Conservation (phyloP, 1,140 invertebrate genomes). For the Lepidotrigona ventralis region DNA sequence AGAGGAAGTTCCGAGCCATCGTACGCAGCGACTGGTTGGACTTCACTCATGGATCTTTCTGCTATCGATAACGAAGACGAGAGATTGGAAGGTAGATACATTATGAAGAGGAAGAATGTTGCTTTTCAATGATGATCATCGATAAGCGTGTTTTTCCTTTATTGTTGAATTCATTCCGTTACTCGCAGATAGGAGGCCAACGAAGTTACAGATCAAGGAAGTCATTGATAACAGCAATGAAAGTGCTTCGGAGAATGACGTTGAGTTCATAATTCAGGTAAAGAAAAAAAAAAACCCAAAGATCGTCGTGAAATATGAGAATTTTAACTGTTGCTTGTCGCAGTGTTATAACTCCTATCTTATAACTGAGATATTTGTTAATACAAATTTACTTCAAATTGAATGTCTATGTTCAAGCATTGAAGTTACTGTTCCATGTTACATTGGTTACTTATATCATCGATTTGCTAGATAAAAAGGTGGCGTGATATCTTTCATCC, state of each 20-base stretch:
- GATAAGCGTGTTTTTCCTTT: not conserved
- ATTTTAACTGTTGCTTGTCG: not conserved
- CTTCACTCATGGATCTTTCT: slow-evolving; percentile 59
- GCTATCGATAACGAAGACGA: slow-evolving; percentile 55
- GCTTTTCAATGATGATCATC: too few species aligned
- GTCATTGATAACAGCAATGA: slow-evolving; percentile 75
- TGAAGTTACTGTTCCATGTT: not conserved
- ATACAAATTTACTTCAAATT: not conserved
- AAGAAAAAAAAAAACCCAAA: too few species aligned
- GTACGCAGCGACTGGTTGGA: slow-evolving; percentile 46
- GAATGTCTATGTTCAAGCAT: not conserved
- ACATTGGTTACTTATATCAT: not conserved
- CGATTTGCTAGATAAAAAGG: not conserved
- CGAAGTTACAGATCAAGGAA: slow-evolving; percentile 75
- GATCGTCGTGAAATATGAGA: not conserved
- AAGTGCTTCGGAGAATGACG: slow-evolving; percentile 71
- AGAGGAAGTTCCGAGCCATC: slow-evolving; percentile 30
- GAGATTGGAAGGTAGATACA: slow-evolving; percentile 43
- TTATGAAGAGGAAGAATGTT: not conserved
- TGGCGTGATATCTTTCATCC: not conserved
- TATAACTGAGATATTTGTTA: not conserved
- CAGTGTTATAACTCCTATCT: not conserved
- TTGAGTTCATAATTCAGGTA: slow-evolving; percentile 78
- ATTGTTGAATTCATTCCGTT: not conserved
- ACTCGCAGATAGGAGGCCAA: slow-evolving; percentile 55